Conservation (phyloP, 1,140 invertebrate genomes). For the Mylabris phalerata region DNA sequence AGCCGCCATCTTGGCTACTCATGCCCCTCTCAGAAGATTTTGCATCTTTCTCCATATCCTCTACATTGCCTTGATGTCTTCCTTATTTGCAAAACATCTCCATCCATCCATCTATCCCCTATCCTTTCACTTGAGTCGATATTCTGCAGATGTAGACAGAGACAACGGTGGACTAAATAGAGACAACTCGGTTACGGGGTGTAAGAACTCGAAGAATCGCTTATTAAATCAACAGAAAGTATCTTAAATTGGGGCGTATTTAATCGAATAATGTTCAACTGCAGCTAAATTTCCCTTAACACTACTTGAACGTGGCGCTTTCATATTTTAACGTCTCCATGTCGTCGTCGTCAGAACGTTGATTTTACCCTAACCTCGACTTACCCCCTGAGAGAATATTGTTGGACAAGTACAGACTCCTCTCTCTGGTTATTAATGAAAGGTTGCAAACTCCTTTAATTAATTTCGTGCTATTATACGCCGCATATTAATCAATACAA, state of each 20-base stretch:
- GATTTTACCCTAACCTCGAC: no score
- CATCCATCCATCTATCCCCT: conserved; percentile 7
- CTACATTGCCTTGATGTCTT: conserved; percentile 1
- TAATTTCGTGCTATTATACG: conserved; percentile 42
- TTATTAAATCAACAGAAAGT: no score
- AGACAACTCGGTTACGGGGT: no score
- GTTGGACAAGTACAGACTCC: conserved; percentile 34
- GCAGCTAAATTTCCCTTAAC: no score
- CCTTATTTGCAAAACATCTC: conserved; percentile 4
- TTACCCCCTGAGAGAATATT: neutral
- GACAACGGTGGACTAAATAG: no score
- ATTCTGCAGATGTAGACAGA: conserved; percentile 29
- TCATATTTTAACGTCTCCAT: no score
- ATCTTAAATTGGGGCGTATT: no score
- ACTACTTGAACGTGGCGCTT: no score
- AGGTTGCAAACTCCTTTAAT: conserved; percentile 43
- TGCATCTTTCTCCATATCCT: conserved; percentile 25
- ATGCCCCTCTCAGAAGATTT: conserved; percentile 18
- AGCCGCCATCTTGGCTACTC: conserved; percentile 36
- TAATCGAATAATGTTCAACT: no score
- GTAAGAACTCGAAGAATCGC: no score
- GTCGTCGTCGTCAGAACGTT: no score
- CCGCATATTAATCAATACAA: conserved; percentile 42
- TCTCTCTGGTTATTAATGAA: conserved; percentile 41
- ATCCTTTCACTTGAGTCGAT: conserved; percentile 39